Percentiles rank a stretch among this genome's conserved stretches.
phyloP scores from a whole-genome alignment of 2,113 vertebrate species.

The Tragulus kanchil region DNA sequence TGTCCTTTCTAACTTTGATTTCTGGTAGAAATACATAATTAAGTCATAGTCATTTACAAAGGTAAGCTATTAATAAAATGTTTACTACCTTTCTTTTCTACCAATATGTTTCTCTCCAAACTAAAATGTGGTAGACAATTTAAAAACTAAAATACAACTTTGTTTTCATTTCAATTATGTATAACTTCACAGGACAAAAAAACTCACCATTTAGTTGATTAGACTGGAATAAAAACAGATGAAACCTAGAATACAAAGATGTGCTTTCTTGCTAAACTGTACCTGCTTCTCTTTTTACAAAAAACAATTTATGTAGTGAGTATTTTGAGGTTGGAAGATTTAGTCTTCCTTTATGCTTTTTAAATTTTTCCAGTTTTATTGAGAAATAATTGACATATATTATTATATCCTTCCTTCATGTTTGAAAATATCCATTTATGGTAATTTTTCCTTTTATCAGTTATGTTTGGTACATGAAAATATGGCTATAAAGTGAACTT shows the following conservation, averaged over 20 bases:
- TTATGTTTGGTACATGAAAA: slow-evolving; percentile 43
- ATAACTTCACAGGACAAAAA: background rate
- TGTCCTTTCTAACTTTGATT: slow-evolving; percentile 2
- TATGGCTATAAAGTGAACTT: slow-evolving; percentile 22
- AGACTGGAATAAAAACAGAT: background rate
- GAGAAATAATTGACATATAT: background rate
- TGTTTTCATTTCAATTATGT: slow-evolving; percentile 9
- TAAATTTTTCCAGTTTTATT: background rate
- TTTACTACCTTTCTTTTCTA: slow-evolving; percentile 17
- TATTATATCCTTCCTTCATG: background rate
- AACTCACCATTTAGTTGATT: background rate
- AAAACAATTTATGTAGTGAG: background rate
- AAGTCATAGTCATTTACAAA: background rate
- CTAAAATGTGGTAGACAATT: background rate
- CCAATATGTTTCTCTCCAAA: background rate
- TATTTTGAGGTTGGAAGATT: background rate
- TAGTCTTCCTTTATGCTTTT: background rate
- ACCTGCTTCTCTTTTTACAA: slow-evolving; percentile 36
- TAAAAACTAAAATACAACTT: slow-evolving; percentile 36
- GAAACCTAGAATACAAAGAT: background rate
- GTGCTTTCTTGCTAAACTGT: background rate
- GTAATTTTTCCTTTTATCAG: background rate
- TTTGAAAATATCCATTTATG: background rate
- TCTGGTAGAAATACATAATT: background rate
- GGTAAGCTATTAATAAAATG: slow-evolving; percentile 2